Base-by-base conservation (phyloP, 2,113 vertebrate species). In the Zingel zingel region DNA sequence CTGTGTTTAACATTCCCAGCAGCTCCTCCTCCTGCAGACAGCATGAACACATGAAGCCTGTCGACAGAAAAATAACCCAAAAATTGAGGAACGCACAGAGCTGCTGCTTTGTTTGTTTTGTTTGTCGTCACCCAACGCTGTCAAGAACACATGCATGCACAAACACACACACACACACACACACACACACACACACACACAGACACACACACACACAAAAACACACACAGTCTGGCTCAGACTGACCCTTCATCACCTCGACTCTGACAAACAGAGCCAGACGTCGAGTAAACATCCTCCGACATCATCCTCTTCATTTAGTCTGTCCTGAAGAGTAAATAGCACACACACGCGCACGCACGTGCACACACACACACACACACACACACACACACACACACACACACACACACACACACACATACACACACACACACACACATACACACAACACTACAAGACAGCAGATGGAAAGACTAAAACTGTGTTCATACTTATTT, bases 271-370 rank as follows among this genome's bases (percentile, higher is more conserved):
- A 81, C 83, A 51, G 36, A 74, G 77, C 72, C 64, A 77, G 77
- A 74, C 79, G 39, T 64, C 30, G 7, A 81, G 81, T 74, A 91
- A 91, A 84, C 79, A 89, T 83, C 74, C 80, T 64, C 53, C 13
- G 8, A 81, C 53, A 77, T 74, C 77, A 47, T 72, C 51, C 43
- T 21, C 73, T 71, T 79, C 58, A 54, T 87, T 81, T 57, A 83
- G 66, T 77, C 76, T 53, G 53, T 79, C 74, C 63, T 65, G 16
- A 79, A 47, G 56, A 78, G 73, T 67, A 80, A 76, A 83, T 53
- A 58, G 61, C 36, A 43, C 70, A 59, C n/a, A 21, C 70, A 43
- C 19, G 15, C 54, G 18, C 51, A 25, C 68, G 47, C n/a, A 45
- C 15, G 70, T 15, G 21, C 51, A 72, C 65, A 53, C 67, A 62